These are phyloP conservation scores for Plagiodera versicolora DNA, from an alignment of 2,888 invertebrate species.

Conservation along the genomic window DNA sequence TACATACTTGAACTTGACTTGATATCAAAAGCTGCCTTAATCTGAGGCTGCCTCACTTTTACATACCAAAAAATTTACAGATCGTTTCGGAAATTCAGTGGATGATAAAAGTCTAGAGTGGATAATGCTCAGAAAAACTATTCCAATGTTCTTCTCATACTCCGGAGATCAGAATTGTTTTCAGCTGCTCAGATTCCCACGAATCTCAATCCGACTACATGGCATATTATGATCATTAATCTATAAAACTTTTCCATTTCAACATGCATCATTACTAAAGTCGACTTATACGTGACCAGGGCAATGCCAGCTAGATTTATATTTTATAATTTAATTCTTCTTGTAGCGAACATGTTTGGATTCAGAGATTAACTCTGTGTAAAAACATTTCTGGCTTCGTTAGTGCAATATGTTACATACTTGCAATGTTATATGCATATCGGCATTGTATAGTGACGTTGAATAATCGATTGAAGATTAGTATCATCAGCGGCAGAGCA, in stretches of 20 bases:
- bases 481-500: neutral
- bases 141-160: too few species aligned
- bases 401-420: neutral
- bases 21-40: too few species aligned
- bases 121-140: too few species aligned
- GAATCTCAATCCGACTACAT: neutral
- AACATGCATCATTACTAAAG: neutral
- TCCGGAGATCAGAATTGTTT: too few species aligned
- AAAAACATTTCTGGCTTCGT: slow-evolving; percentile 18
- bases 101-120: too few species aligned
- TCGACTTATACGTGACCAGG: neutral
- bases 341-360: slow-evolving; percentile 30
- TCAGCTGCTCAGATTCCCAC: neutral
- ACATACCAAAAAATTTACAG: too few species aligned
- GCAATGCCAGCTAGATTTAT: slow-evolving; percentile 38
- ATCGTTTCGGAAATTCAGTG: too few species aligned
- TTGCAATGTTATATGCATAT: neutral
- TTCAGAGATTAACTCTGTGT: slow-evolving; percentile 32
- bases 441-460: neutral
- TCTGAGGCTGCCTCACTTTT: too few species aligned
- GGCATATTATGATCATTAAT: neutral
- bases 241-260: neutral
- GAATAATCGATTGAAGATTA: too few species aligned
- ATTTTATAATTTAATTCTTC: slow-evolving; percentile 27
- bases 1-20: too few species aligned